Evolutionary conservation across 2,888 invertebrate genomes (phyloP), one percentile per base, ranked within the genome.

Genomic region (Parnassius apollo): DNA sequence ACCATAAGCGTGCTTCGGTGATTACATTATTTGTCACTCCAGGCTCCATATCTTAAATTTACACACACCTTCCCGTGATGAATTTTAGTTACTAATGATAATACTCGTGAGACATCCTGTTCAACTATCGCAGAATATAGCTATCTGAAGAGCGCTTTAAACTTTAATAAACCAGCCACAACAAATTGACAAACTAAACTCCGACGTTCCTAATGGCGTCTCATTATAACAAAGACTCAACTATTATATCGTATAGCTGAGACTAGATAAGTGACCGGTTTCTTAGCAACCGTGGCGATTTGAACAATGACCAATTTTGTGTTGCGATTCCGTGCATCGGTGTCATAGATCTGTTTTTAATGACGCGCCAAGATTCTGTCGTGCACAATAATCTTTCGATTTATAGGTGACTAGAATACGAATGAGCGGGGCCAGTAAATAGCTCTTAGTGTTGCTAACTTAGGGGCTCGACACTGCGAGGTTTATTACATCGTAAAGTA

Each of bases 401-500:
- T 87, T 87, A 88, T 83, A 77, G 73, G 66, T 74, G 76, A 79
- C 75, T 75, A 71, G 81, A 82, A 82, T 85, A 83, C 82, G 77
- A 85, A 86, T 66, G 69, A 71, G 66, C 66, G 68, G 71, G 66
- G 69, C 71, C 70, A 71, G 74, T 72, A 75, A 72, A 76, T 81
- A 81, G 77, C 78, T 77, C 76, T 84, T 82, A 85, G 85, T 85
- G 83, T 86, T 79, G 81, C 77, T 77, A 75, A 81, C 83, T 83
- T 78, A 79, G 81, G 82, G 76, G 75, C 82, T 25, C 80, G 49
- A 49, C 78, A 82, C 80, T 81, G 75, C 69, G 76, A 82, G 77
- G 76, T 90, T 88, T 90, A 89, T 83, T 74, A 74, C 83, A 75
- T 82, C 85, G 82, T 88, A 88, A 90, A 89, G 71, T 75, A 73